Conservation (phyloP, 2,113 vertebrate species). For the Hippocampus barbouri region DNA sequence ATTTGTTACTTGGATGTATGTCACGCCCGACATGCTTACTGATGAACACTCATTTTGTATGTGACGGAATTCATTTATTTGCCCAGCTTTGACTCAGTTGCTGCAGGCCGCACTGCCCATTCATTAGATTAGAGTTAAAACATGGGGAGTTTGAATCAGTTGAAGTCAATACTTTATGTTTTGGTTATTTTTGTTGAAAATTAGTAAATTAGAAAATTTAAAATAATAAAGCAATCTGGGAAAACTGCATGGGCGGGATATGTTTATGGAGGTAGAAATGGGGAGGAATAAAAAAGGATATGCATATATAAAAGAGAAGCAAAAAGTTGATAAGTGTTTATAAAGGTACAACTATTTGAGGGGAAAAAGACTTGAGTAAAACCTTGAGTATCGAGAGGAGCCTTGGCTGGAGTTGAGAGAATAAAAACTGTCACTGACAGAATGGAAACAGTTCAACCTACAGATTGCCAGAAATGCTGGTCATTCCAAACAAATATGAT, state of each 20-base stretch:
- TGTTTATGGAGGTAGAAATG: neutral
- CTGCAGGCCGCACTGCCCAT: slow-evolving; percentile 18
- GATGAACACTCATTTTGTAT: neutral
- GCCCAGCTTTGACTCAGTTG: slow-evolving; percentile 28
- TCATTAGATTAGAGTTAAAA: slow-evolving; percentile 32
- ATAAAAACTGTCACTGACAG: slow-evolving; percentile 27
- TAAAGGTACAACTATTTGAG: neutral
- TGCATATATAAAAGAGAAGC: slow-evolving; percentile 1
- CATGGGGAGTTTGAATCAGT: slow-evolving; percentile 11
- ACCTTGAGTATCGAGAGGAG: slow-evolving; percentile 62
- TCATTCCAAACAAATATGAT: no score
- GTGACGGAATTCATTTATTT: neutral
- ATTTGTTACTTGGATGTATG: neutral
- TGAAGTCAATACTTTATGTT: slow-evolving; percentile 4
- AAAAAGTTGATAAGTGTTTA: neutral
- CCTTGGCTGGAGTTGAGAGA: slow-evolving; percentile 58
- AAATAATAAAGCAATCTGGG: neutral
- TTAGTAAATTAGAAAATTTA: slow-evolving; percentile 3
- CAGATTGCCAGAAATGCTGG: neutral
- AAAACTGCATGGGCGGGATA: neutral
- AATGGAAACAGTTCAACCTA: neutral
- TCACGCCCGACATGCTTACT: neutral
- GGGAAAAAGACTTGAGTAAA: slow-evolving; percentile 42
- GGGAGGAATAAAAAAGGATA: neutral
- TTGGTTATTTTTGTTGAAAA: slow-evolving; percentile 16